Conservation (phyloP, 2,113 vertebrate genomes). For the Podarcis raffonei region DNA sequence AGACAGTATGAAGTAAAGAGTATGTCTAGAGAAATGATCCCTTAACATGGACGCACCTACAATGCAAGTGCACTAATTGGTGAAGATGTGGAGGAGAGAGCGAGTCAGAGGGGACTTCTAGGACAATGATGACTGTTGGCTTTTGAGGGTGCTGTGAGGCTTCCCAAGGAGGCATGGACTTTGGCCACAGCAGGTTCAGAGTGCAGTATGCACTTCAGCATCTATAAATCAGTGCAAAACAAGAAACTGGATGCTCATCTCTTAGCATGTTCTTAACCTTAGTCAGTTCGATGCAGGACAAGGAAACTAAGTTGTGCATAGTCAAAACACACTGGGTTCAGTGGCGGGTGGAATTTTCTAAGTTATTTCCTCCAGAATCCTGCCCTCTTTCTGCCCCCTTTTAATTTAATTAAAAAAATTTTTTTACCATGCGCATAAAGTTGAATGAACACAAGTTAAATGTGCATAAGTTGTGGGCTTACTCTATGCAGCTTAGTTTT, state of each 20-base stretch:
- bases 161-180: not conserved
- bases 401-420: too few relatives aligned
- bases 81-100: not conserved
- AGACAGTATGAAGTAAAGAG: not conserved
- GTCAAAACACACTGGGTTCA: too few relatives aligned
- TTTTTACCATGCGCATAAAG: too few relatives aligned
- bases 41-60: not conserved
- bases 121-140: not conserved
- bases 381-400: too few relatives aligned
- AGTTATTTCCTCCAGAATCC: too few relatives aligned
- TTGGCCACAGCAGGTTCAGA: not conserved
- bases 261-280: not conserved
- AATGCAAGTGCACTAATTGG: not conserved
- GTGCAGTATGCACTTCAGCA: not conserved
- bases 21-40: not conserved
- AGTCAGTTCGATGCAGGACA: not conserved
- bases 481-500: too few relatives aligned
- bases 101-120: not conserved
- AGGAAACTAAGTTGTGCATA: too few relatives aligned
- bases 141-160: too few relatives aligned
- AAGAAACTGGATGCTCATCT: not conserved
- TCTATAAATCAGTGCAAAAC: not conserved
- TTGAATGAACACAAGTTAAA: too few relatives aligned
- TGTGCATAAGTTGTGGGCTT: too few relatives aligned
- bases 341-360: too few relatives aligned